A percentile compares a stretch with the other conserved stretches of the same genome.
phyloP scores from a whole-genome alignment of 2,113 vertebrate genomes.

The Oreocharis arfaki region DNA sequence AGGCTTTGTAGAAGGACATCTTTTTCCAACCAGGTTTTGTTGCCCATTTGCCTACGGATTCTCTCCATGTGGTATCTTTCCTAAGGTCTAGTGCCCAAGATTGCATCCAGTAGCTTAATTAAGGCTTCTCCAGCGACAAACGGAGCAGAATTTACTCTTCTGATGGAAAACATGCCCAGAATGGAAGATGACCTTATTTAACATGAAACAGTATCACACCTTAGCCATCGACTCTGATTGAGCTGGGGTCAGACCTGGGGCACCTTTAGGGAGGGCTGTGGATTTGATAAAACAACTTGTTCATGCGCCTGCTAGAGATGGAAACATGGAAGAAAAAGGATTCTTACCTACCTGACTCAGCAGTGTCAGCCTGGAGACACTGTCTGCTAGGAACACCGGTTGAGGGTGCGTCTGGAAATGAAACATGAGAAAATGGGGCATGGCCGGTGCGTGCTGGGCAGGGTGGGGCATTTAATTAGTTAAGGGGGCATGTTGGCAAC shows the following conservation, averaged over 20 bases:
- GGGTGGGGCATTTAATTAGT: neutral
- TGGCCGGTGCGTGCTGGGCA: neutral
- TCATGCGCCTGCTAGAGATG: fast-evolving
- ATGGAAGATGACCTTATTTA: neutral
- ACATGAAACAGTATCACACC: fast-evolving
- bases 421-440: neutral
- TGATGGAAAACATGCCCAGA: neutral
- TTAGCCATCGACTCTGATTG: fast-evolving
- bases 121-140: neutral
- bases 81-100: neutral
- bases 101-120: neutral
- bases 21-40: neutral
- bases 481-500: neutral
- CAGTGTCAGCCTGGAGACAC: neutral
- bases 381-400: neutral
- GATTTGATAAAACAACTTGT: neutral
- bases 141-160: neutral
- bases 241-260: neutral
- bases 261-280: too few relatives aligned
- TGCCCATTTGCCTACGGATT: neutral
- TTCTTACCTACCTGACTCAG: neutral
- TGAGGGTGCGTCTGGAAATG: neutral
- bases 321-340: neutral
- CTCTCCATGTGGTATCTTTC: neutral
- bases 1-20: neutral